Base-by-base conservation (phyloP, 2,113 vertebrate genomes). In the Hydropotes inermis region DNA sequence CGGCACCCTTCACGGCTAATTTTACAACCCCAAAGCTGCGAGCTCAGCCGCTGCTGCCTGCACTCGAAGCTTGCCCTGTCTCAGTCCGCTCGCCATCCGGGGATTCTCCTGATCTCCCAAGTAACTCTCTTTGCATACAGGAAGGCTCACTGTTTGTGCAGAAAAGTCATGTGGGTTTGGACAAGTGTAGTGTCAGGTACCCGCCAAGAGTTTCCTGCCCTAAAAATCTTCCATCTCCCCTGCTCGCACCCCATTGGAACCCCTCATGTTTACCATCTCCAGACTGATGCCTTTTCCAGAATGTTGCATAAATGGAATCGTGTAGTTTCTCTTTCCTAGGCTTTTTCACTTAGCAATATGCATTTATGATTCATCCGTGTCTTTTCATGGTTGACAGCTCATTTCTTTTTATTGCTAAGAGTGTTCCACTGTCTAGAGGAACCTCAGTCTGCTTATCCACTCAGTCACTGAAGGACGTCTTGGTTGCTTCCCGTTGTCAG, bases 221-320 rank as follows among this genome's bases (percentile, higher is more conserved):
- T 58, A 1, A 13, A 25, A 36, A 5, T 5, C 15, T 36, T 14
- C 7, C 3, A 1, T 17, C 7, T 30, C 74, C 5, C 12, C 39
- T 8, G 0, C 28, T n/a, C 28, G 0, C 70, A 16, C 3, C 19
- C 39, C 47, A 2, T 3, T 0, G 8, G 16, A 15, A 3, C 33
- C n/a, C 0, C 23, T 0, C 0, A 3, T 10, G 64, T 1, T 13
- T 0, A 4, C 79, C 17, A 0, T 7, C 33, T 74, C 52, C 10
- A 4, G 1, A 1, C 17, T 6, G 70, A 4, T 1, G n/a, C n/a
- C 43, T 28, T 5, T 47, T 17, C 39, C 28, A 28, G 28, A 21
- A 4, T 0, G 12, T 8, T 30, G 1, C 1, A 0, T 6, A 1
- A 3, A 16, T 2, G 88, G 33, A 12, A 3, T 15, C 1, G 0